These are phyloP conservation scores for Clarias fuscus DNA, from an alignment of 2,797 vertebrate genomes.

Conservation along the genomic window DNA sequence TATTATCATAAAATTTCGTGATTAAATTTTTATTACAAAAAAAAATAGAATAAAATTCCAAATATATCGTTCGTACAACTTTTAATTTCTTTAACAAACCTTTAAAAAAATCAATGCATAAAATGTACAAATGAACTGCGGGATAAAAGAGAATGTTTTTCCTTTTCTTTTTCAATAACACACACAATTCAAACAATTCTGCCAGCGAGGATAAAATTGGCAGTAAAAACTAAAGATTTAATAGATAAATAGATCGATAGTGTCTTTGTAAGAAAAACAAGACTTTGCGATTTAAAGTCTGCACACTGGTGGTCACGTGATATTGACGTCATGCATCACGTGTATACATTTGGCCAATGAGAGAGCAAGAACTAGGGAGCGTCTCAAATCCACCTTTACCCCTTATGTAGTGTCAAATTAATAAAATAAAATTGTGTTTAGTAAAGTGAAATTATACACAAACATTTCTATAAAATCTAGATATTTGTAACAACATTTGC, in stretches of 20 bases:
- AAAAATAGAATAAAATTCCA: background rate
- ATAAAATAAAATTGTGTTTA: no score
- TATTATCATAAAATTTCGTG: background rate
- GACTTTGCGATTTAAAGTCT: background rate
- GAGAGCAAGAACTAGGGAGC: background rate
- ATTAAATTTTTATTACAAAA: background rate
- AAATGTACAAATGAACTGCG: background rate
- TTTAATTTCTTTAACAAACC: background rate
- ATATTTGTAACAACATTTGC: no score
- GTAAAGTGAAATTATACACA: no score
- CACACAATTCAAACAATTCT: no score
- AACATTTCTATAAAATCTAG: no score
- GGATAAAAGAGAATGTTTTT: no score
- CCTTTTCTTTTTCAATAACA: no score
- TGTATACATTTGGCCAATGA: constrained; percentile 1
- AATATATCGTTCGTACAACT: background rate
- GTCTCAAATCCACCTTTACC: background rate
- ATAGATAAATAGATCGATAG: no score
- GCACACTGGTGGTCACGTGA: background rate
- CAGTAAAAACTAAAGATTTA: no score
- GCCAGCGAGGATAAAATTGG: no score
- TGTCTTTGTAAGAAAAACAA: no score
- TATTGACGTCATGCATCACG: background rate
- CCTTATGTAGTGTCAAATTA: no score
- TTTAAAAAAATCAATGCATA: background rate